phyloP scores from a whole-genome alignment of 2,888 invertebrate species.

The Amphipoea lucens region DNA sequence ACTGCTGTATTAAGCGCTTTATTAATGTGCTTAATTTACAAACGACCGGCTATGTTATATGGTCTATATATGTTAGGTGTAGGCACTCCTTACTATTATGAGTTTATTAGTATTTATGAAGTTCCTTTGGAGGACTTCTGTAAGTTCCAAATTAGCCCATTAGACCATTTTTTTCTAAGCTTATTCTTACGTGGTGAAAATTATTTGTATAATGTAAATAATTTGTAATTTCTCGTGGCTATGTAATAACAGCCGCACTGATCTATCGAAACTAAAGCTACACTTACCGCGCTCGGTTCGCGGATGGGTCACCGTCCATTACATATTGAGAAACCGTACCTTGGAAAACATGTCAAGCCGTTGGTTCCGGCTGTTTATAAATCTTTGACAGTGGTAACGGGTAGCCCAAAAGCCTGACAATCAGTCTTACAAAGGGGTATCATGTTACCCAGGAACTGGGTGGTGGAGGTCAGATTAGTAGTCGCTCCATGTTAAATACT shows the following conservation, averaged over 20 bases:
- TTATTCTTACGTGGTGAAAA: background rate
- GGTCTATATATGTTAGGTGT: background rate
- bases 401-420: background rate
- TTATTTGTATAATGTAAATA: background rate
- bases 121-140: constrained; percentile 6
- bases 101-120: constrained; percentile 16
- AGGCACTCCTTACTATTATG: background rate
- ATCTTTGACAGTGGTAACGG: background rate
- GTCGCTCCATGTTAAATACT: too few relatives aligned
- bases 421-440: too few relatives aligned
- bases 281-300: background rate
- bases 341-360: too few relatives aligned
- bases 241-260: too few relatives aligned
- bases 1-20: constrained; percentile 60
- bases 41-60: constrained; percentile 32
- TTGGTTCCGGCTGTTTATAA: too few relatives aligned
- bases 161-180: background rate
- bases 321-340: background rate
- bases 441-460: background rate
- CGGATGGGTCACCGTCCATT: background rate
- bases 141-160: background rate
- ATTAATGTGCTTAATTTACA: constrained; percentile 62
- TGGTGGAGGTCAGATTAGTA: too few relatives aligned
- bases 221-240: too few relatives aligned
- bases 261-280: too few relatives aligned